Base-by-base conservation (phyloP, 2,797 vertebrate genomes). In the Carcharodon carcharias region DNA sequence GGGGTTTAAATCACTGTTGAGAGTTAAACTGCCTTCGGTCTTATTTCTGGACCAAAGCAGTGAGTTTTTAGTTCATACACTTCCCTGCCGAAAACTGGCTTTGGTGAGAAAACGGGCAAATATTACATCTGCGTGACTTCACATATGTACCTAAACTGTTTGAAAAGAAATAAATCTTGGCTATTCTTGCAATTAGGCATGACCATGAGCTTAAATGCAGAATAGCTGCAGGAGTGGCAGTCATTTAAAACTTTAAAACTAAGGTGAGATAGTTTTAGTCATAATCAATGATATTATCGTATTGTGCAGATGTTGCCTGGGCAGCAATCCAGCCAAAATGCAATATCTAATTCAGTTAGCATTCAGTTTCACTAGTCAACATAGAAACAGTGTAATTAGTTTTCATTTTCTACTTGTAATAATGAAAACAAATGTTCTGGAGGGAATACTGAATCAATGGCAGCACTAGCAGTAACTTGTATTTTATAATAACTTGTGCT, bases 371-470 rank as follows among this genome's bases (percentile, higher is more conserved):
- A 91, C 4, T 61, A 35, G 18, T 63, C 88, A 61, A 8, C 35
- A 4, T 61, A 16, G 5, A 35, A 91, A 35, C 31, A 91, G 31
- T 35, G 63, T 61, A 91, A 91, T 61, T 91, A 61, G 88, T 61
- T 91, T n/a, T 61, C 28, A n/a, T 91, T 91, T 14, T 91, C 58
- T 61, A 63, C 56, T 28, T 88, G 28, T 28, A 91, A 58, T 89
- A 89, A 89, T 89, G 54, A 89, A 91, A 85, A 85, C 82, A 85
- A 85, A 91, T 63, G 14, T 91, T 91, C 58, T 61, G 16, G 58
- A 61, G 31, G 88, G 56, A 91, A 58, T 91, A 91, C 58, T 91
- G 31, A 63, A 63, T n/a, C 56, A 61, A 91, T 58, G 88, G n/a
- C 31, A 91, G 88, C 88, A 63, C 56, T 35, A 6, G 31, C 26